Evolutionary conservation across 2,113 vertebrate genomes (phyloP).

Genomic region (Cyanoderma ruficeps): DNA sequence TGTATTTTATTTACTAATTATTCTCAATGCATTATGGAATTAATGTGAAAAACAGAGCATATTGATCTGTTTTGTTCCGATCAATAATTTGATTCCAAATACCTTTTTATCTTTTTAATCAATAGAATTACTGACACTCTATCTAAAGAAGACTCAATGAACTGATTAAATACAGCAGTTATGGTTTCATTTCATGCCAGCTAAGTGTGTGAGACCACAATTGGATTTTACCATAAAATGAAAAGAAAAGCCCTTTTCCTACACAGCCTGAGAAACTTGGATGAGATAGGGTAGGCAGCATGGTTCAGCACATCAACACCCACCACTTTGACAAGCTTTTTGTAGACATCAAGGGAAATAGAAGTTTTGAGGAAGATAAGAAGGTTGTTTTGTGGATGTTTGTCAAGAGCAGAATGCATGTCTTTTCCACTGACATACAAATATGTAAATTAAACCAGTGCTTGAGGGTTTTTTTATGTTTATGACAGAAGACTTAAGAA

Average conservation of each 20-base stretch:
- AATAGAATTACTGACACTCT: not conserved
- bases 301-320: not conserved
- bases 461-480: not conserved
- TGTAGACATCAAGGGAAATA: not conserved
- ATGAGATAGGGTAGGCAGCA: not conserved
- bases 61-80: not conserved
- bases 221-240: not conserved
- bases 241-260: not conserved
- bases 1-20: not conserved
- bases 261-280: not conserved
- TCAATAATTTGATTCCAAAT: conserved; percentile 2
- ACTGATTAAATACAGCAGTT: not conserved
- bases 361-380: not conserved
- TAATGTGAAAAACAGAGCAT: not conserved
- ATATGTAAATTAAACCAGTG: conserved; percentile 19
- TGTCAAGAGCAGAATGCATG: not conserved
- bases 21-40: not conserved
- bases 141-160: not conserved
- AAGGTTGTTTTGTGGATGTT: conserved; percentile 14
- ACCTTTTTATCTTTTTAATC: not conserved
- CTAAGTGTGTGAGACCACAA: not conserved
- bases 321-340: not conserved
- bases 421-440: not conserved
- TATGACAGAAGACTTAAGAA: conserved; percentile 5
- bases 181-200: not conserved